Conservation (phyloP, 1,140 invertebrate genomes). For the Spodoptera frugiperda region DNA sequence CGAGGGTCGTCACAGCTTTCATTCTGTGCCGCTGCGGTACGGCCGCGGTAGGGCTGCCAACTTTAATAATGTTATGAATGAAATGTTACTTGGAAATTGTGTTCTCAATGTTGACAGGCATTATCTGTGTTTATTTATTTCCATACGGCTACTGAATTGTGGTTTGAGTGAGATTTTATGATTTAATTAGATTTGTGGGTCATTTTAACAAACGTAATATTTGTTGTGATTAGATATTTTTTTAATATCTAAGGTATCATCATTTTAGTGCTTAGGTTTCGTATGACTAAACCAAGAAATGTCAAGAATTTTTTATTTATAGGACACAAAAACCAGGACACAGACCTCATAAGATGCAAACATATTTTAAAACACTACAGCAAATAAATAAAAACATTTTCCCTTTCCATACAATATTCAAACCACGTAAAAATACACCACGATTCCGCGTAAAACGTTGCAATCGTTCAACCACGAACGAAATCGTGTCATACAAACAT, state of each 20-base stretch:
- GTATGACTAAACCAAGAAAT: too few relatives aligned
- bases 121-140: conserved; percentile 1
- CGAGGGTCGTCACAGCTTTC: conserved; percentile 68
- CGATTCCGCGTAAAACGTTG: not conserved
- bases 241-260: too few relatives aligned
- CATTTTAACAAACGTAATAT: too few relatives aligned
- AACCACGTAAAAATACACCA: not conserved
- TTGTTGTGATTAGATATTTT: too few relatives aligned
- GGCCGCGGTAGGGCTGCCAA: conserved; percentile 46
- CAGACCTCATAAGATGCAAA: too few relatives aligned
- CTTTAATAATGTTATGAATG: conserved; percentile 20
- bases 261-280: too few relatives aligned
- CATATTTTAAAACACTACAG: too few relatives aligned
- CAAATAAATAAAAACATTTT: too few relatives aligned
- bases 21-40: conserved; percentile 51
- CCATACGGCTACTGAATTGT: not conserved
- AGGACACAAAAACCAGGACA: too few relatives aligned
- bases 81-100: conserved; percentile 13
- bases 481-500: conserved; percentile 33
- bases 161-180: not conserved
- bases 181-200: too few relatives aligned
- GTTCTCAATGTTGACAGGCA: conserved; percentile 1
- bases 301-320: too few relatives aligned
- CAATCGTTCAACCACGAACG: not conserved
- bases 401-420: too few relatives aligned